These are phyloP conservation scores for Tupaia tana DNA, from an alignment of 2,113 vertebrate species.

Conservation along the genomic window DNA sequence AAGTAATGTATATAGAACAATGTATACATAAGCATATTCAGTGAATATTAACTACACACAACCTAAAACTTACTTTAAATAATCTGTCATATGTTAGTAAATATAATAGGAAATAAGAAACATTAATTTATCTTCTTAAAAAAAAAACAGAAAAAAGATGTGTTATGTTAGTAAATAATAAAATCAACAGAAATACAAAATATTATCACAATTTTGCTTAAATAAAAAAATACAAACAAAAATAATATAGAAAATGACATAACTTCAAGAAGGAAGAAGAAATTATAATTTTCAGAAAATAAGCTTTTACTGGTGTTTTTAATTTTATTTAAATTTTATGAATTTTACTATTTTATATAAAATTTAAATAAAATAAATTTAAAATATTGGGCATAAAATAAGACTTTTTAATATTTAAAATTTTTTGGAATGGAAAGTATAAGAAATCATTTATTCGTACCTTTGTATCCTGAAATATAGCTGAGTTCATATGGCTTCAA, in stretches of 20 bases:
- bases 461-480: neutral
- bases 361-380: neutral
- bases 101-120: neutral
- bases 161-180: conserved; percentile 5
- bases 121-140: conserved; percentile 7
- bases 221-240: neutral
- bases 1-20: neutral
- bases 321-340: conserved; percentile 15
- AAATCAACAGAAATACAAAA: neutral
- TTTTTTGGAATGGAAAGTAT: neutral
- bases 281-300: neutral
- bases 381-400: neutral
- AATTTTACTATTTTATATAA: neutral
- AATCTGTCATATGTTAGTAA: neutral
- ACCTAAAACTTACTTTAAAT: conserved; percentile 10
- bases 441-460: conserved; percentile 28
- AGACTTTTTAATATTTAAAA: neutral
- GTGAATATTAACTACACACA: neutral
- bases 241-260: neutral
- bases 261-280: neutral
- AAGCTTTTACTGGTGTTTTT: neutral
- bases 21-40: neutral
- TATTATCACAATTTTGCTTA: neutral
- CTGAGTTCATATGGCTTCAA: neutral
- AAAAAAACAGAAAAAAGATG: neutral